Evolutionary conservation across 2,888 invertebrate species (phyloP), one percentile per base, ranked within the genome.

Genomic region (Aricia artaxerxes): DNA sequence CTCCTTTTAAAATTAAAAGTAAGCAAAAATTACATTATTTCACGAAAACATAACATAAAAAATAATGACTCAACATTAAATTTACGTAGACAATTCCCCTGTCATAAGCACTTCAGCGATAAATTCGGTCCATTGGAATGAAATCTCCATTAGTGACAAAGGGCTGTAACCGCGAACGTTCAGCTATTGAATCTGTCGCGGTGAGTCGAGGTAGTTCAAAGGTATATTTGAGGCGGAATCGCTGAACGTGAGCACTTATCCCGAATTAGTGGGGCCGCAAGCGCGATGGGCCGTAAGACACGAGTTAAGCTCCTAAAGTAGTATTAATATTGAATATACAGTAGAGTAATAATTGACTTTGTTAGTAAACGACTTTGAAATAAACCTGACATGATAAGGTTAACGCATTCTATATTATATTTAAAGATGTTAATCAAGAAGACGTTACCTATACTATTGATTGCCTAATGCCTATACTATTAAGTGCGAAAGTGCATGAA

Each of bases 171-270:
- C 78, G 44, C 73, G 38, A 60, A 78, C 73, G 73, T 75, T 73
- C 78, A 61, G 75, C 61, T 79, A 79, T 75, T 79, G 49, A 79
- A 79, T 79, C 75, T 79, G 78, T 79, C 75, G 75, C 78, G 75
- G 78, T 57, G 73, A 79, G 73, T 79, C 78, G 75, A 79, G 78
- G 78, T 75, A 79, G 75, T 75, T 79, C 78, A 75, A 75, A 79
- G 78, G 75, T 79, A 79, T 75, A 75, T 75, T 81, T 80, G 76
- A 73, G 76, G 76, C 85, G 85, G 86, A 87, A 87, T 86, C 87
- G 88, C 85, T 88, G 88, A 87, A 90, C 91, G 90, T 90, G 90
- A 90, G 89, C 90, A 90, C 90, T 91, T 91, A 91, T 89, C 90
- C 88, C 87, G 89, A 91, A 92, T 91, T 92, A 91, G 90, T 89